Conservation (phyloP, 92 coral and sea anemone genomes). For the Palythoa grandiflora region DNA sequence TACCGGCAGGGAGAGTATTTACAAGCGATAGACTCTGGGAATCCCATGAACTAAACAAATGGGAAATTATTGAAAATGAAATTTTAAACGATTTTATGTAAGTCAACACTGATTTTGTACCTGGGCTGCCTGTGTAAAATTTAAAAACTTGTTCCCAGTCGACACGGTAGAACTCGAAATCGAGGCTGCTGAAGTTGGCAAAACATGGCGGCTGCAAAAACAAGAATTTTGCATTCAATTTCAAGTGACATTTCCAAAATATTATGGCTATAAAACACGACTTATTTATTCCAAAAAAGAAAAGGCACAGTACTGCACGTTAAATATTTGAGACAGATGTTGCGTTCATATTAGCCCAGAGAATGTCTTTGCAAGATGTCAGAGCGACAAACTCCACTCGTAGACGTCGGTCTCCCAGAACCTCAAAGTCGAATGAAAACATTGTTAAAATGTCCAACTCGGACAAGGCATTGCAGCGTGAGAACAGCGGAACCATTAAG, state of each 20-base stretch:
- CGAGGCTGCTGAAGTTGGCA: slow-evolving; percentile 22
- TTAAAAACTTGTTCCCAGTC: slow-evolving; percentile 22
- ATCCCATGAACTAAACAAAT: too few relatives aligned
- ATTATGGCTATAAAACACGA: not conserved
- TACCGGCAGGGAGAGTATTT: too few relatives aligned
- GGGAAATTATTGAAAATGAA: too few relatives aligned
- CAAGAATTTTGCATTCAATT: not conserved
- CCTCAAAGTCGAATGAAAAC: slow-evolving; percentile 40
- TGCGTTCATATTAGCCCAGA: not conserved
- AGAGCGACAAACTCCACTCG: slow-evolving; percentile 26
- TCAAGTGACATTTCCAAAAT: not conserved
- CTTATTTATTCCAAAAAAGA: not conserved
- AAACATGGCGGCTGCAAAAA: slow-evolving; percentile 22
- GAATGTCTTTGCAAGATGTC: slow-evolving; percentile 38
- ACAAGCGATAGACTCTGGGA: too few relatives aligned
- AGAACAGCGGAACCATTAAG: slow-evolving; percentile 30
- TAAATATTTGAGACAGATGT: not conserved
- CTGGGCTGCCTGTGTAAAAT: not conserved
- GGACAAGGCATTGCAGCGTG: slow-evolving; percentile 34
- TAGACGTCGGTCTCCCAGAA: slow-evolving; percentile 44
- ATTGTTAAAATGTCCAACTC: slow-evolving; percentile 39
- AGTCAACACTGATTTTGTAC: not conserved
- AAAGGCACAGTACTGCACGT: not conserved
- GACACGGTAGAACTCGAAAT: not conserved
- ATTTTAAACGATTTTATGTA: too few relatives aligned